Evolutionary conservation across 2,113 vertebrate species (phyloP), one percentile per base, ranked within the genome.

Genomic region (Varanus salvator): DNA sequence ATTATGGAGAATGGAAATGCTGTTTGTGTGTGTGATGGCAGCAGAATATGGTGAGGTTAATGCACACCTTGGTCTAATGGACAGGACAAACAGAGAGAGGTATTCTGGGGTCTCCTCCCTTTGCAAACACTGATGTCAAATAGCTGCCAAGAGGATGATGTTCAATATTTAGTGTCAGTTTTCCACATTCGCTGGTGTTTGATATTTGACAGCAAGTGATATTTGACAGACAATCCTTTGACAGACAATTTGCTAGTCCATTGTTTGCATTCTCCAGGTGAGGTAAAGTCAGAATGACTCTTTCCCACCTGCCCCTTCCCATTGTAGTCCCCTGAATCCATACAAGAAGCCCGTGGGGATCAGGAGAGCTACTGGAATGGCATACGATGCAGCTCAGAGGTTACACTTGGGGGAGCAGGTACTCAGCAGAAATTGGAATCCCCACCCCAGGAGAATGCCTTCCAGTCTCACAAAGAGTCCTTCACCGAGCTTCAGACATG

Each of bases 1-100:
- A 93, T 83, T 91, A 93, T 87, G 84, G 68, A 94, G 85, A 83
- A 87, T 60, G 91, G 21, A 78, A 93, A 92, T 93, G 94, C 90
- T 93, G 75, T 74, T 93, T 93, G 86, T 25, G 9, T 57, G 19
- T 64, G 60, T 64, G 15, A 11, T 19, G 60, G 60, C 11, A 19
- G 60, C 38, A 44, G 38, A 44, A 44, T 44, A 44, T 44, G 12
- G 8, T 11, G 54, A 54, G 54, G 54, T 12, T 52, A 31, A 29
- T 14, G 12, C 15, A 60, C 57, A 60, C 12, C 85, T 80, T 25
- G 19, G 27, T 6, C 29, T 69, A 44, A 34, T 31, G 14, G n/a
- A 52, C 38, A 80, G 29, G 2, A 69, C 6, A 15, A 25, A 48
- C 34, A 52, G 38, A 15, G 50, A 52, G 52, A 48, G 11, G 68